Evolutionary conservation across 2,888 invertebrate genomes (phyloP).

Genomic region (Pemphredon lugubris): DNA sequence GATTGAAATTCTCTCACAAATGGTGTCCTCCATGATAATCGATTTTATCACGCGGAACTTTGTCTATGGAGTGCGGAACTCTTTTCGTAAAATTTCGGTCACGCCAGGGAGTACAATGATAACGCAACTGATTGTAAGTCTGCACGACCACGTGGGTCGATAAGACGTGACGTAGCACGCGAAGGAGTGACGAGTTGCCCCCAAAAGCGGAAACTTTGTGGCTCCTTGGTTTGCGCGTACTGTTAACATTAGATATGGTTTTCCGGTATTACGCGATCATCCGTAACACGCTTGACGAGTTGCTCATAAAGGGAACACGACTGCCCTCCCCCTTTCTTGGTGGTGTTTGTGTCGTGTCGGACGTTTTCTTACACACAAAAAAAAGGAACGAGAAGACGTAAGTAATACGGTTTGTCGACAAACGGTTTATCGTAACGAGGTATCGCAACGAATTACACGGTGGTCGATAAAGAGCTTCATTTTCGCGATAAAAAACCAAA

Average conservation of each 20-base stretch:
- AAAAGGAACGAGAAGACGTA: not conserved
- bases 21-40: no score
- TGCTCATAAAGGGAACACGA: not conserved
- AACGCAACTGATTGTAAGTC: slow-evolving; percentile 19
- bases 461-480: no score
- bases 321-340: not conserved
- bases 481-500: no score
- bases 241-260: slow-evolving; percentile 10
- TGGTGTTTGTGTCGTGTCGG: not conserved
- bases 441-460: no score
- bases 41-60: not conserved
- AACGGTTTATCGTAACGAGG: no score
- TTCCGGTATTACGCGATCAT: not conserved
- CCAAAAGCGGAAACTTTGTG: slow-evolving; percentile 31
- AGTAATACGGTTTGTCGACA: not conserved
- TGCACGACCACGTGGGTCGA: slow-evolving; percentile 17
- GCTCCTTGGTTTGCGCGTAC: slow-evolving; percentile 26
- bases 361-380: no score
- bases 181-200: slow-evolving; percentile 18
- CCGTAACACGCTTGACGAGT: not conserved
- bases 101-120: no score
- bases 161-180: slow-evolving; percentile 29
- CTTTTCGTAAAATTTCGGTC: slow-evolving; percentile 10
- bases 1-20: no score
- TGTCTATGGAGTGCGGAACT: slow-evolving; percentile 2